Evolutionary conservation across 2,888 invertebrate genomes (phyloP), one percentile per base, ranked within the genome.

Genomic region (Papilio elwesi): DNA sequence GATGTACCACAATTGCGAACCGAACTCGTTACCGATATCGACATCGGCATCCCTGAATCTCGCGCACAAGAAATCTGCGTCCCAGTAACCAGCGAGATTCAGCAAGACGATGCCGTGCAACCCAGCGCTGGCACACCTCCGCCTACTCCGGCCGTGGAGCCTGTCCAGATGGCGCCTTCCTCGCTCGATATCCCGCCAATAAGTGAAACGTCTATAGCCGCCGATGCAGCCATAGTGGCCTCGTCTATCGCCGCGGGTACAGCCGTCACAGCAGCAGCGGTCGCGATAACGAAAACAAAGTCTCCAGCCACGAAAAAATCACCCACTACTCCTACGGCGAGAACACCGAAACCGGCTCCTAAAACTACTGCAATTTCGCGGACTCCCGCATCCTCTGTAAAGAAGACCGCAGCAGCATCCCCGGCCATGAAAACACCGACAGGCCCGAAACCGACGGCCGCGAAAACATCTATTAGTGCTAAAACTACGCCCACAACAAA

Each of bases 1-100:
- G 75, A 76, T 65, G 74, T 80, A 43, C 36, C 63, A 0, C 71
- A 66, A 51, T 64, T 38, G 71, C 87, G 85, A 73, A 78, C 83
- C 70, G 91, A 90, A 70, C 87, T 90, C 77, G 88, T 91, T 77
- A 91, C 92, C 55, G 92, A 92, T 75, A 85, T 91, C 72, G 92
- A 92, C 76, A 88, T 90, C 62, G 90, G 88, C 74, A 87, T 90
- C 64, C 85, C 90, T 26, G 92, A 92, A 77, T 90, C 88, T 47
- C 87, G 87, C 62, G 92, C 92, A 68, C 92, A 92, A 74, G 91
- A 93, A 89, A 95, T 89, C 77, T 95, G 84, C 89, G 91, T 87
- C 80, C 93, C 86, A 79, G 94, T 84, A 85, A 94, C 87, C 36
- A 84, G 80, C 74, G 92, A 91, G 80, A 91, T 92, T 63, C 84